Evolutionary conservation across 2,888 invertebrate genomes (phyloP).

Genomic region (Carterocephalus palaemon): DNA sequence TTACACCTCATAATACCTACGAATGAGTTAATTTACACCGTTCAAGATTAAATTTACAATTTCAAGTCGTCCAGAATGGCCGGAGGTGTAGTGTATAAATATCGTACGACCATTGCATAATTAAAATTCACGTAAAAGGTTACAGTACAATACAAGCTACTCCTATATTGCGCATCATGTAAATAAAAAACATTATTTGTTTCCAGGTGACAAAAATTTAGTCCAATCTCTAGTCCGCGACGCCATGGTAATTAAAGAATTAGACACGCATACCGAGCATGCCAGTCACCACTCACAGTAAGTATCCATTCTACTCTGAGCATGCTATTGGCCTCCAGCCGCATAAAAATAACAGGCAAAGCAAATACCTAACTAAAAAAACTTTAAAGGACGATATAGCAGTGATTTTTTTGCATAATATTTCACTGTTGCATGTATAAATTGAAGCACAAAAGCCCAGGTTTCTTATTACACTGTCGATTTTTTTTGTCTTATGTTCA

Average conservation of each 20-base stretch:
- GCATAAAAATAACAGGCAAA: conserved; percentile 8
- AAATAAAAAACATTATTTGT: conserved; percentile 16
- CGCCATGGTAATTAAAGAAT: conserved; percentile 92
- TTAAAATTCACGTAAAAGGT: too few relatives aligned
- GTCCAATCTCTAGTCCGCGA: conserved; percentile 94
- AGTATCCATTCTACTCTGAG: conserved; percentile 66
- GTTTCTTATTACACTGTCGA: conserved; percentile 16
- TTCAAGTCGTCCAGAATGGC: too few relatives aligned
- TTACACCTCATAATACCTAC: too few relatives aligned
- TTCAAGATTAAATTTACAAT: too few relatives aligned
- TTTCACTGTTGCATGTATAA: conserved; percentile 28
- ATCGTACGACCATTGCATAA: too few relatives aligned
- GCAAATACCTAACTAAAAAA: conserved; percentile 4
- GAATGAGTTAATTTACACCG: too few relatives aligned
- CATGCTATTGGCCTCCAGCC: conserved; percentile 45
- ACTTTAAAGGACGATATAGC: conserved; percentile 9
- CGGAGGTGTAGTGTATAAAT: too few relatives aligned
- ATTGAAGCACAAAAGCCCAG: conserved; percentile 38
- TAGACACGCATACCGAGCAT: conserved; percentile 83
- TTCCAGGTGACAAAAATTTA: conserved; percentile 92
- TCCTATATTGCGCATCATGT: too few relatives aligned
- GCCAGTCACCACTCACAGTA: conserved; percentile 88
- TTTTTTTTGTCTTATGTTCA: conserved; percentile 45
- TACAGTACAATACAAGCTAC: too few relatives aligned
- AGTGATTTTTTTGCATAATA: conserved; percentile 26